A percentile compares a stretch with the other conserved stretches of the same genome.
Conservation (phyloP, 2,797 vertebrate genomes). For the Sebastes goodei region DNA sequence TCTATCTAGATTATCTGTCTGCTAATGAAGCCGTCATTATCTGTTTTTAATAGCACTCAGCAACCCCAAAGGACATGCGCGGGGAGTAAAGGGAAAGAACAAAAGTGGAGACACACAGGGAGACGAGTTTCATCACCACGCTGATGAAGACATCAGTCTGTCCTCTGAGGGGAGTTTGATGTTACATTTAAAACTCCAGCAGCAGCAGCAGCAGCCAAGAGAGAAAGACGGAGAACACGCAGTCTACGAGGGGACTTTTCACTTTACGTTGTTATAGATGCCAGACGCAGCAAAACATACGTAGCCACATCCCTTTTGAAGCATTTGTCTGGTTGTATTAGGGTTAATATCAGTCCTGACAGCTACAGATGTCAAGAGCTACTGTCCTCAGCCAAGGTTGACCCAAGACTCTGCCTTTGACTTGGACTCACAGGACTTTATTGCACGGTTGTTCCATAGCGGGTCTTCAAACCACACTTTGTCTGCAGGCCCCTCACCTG, state of each 20-base stretch:
- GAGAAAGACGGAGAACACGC: neutral
- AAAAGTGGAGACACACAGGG: constrained; percentile 12
- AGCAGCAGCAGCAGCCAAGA: neutral
- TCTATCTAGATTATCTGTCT: neutral
- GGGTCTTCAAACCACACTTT: neutral
- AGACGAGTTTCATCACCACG: constrained; percentile 21
- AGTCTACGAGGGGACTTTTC: neutral
- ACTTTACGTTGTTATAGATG: neutral
- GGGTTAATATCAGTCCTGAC: neutral
- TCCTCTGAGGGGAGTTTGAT: constrained; percentile 34
- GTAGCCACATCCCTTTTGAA: neutral
- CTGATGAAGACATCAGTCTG: constrained; percentile 40
- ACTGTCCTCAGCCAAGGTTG: neutral
- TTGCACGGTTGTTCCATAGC: neutral
- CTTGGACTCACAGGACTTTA: neutral
- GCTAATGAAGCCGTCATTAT: constrained; percentile 32
- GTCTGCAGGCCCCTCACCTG: neutral
- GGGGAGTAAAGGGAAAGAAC: constrained; percentile 6
- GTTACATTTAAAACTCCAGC: constrained; percentile 20
- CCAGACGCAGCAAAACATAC: neutral
- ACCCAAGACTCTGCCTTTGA: neutral
- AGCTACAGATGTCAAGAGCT: neutral
- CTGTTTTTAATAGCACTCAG: constrained; percentile 6
- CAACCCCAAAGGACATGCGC: constrained; percentile 3
- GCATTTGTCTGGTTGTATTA: neutral